Evolutionary conservation across 2,888 invertebrate species (phyloP), one percentile per base, ranked within the genome.

Genomic region (Anodontia alba): DNA sequence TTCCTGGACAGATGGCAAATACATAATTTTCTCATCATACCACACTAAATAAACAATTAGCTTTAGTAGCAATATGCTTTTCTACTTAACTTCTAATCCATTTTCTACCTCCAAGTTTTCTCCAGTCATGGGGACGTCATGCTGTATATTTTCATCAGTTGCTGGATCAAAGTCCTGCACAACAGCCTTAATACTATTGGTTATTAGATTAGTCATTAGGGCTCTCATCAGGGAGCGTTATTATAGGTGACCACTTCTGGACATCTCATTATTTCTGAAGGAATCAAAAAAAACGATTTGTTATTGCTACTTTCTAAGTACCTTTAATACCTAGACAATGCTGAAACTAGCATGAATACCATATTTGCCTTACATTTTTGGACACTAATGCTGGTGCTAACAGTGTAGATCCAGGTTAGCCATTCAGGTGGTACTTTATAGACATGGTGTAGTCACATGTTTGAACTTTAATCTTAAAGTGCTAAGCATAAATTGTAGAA

Each of bases 11-110:
- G 54, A 2, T 54, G 23, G 54, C 5, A 26, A 54, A 26, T 54
- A 12, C 26, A 54, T 54, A 3, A n/a, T 20, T 54, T 54, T 54
- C 54, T 54, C 54, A 54, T 54, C 26, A 54, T 54, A 54, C 26
- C n/a, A 7, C 26, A 26, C 7, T 54, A 54, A 54, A 54, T n/a
- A 54, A 54, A 54, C 54, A 54, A 54, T 54, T 54, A 54, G 54
- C 26, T 26, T 54, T 26, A 54, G n/a, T 26, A 26, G 54, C 54
- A 54, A 26, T 54, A 54, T 54, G 54, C 54, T 54, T 54, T 54
- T 54, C n/a, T n/a, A 54, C 54, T 54, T 26, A 54, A 26, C 23
- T 20, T 46, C 46, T 46, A 46, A 46, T 46, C 46, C 15, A 46
- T 12, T 46, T 46, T 8, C 38, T 12, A 38, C 38, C 38, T 8